Conservation (phyloP, 1,140 invertebrate species). For the Pachypeltis micranthus region DNA sequence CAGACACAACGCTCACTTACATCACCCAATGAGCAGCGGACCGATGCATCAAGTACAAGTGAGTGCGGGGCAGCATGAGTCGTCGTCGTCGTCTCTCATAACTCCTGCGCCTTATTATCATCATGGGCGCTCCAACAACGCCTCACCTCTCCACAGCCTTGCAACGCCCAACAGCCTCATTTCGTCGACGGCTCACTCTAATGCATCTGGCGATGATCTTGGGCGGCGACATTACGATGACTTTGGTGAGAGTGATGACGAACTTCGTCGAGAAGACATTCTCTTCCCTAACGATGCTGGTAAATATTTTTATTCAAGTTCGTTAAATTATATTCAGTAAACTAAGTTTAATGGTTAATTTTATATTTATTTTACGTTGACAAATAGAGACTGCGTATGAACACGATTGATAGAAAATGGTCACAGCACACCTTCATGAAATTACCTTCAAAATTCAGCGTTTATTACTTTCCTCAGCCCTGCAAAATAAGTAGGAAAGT, state of each 20-base stretch:
- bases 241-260: conserved; percentile 78
- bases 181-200: conserved; percentile 42
- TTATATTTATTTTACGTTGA: no score
- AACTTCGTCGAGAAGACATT: conserved; percentile 74
- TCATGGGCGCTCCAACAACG: conserved; percentile 37
- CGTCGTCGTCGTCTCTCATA: background rate
- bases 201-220: conserved; percentile 41
- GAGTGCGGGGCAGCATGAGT: background rate
- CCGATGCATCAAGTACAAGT: conserved; percentile 21
- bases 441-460: no score
- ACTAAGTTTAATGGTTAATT: no score
- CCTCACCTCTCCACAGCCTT: conserved; percentile 40
- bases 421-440: no score
- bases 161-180: conserved; percentile 37
- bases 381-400: no score
- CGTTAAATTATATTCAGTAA: background rate
- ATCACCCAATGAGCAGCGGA: conserved; percentile 27
- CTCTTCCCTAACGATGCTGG: conserved; percentile 65
- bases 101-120: conserved; percentile 17
- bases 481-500: no score
- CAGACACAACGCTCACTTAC: conserved; percentile 12
- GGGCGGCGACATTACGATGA: conserved; percentile 59
- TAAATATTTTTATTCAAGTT: conserved; percentile 31
- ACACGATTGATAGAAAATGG: no score
- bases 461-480: no score